These are phyloP conservation scores for Lypha dubia DNA, from an alignment of 2,888 invertebrate genomes.

Conservation along the genomic window DNA sequence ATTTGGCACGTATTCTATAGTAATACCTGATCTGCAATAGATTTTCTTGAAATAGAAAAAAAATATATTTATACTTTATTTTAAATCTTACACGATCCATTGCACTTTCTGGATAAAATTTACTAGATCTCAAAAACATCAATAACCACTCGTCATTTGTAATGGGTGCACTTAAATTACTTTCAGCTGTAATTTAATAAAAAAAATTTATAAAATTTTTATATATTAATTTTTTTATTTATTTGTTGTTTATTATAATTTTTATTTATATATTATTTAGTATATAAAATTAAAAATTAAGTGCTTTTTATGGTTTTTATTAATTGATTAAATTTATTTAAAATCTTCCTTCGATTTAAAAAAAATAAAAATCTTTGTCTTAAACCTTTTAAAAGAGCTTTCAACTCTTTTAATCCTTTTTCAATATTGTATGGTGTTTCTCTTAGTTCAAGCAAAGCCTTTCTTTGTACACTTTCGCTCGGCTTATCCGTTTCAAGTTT, in stretches of 20 bases:
- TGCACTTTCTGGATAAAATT: constrained; percentile 68
- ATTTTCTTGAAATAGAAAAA: neutral
- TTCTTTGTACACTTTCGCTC: constrained; percentile 8
- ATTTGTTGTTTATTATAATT: neutral
- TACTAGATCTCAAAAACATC: constrained; percentile 56
- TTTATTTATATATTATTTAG: too few species aligned
- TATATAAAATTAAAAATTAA: too few species aligned
- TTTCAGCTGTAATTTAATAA: constrained; percentile 51
- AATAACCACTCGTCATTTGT: constrained; percentile 40
- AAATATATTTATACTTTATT: neutral
- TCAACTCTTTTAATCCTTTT: constrained; percentile 39
- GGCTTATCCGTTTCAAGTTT: neutral
- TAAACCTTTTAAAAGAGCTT: constrained; percentile 23
- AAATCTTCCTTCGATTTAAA: too few species aligned
- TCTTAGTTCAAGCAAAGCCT: constrained; percentile 53
- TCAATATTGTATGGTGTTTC: constrained; percentile 54
- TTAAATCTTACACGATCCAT: constrained; percentile 91
- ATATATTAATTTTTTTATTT: too few species aligned
- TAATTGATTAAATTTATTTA: too few species aligned
- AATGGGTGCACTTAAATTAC: constrained; percentile 27
- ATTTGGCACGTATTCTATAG: constrained; percentile 6
- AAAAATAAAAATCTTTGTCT: too few species aligned
- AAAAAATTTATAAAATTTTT: too few species aligned
- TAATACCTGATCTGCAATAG: constrained; percentile 34
- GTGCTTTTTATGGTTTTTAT: too few species aligned